Percentiles rank a stretch among this genome's conserved stretches.
These are phyloP conservation scores for Catharus minimus DNA, from an alignment of 2,113 vertebrate genomes.

Conservation along the genomic window DNA sequence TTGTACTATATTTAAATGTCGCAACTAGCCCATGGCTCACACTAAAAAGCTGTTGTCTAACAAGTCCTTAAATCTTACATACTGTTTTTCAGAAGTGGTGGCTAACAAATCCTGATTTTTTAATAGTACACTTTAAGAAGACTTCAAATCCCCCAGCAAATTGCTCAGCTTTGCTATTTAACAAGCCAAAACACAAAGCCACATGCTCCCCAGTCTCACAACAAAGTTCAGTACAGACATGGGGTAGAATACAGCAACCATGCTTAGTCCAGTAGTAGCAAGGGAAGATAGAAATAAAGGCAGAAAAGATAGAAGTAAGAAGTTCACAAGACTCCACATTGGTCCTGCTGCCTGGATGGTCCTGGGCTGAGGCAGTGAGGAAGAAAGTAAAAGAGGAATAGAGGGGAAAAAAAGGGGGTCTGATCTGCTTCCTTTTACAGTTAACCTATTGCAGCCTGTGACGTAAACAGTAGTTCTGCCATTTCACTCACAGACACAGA, in stretches of 20 bases:
- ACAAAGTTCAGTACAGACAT: neutral
- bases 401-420: neutral
- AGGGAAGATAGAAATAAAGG: neutral
- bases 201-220: neutral
- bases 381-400: neutral
- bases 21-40: neutral
- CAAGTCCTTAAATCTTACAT: neutral
- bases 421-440: neutral
- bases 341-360: neutral
- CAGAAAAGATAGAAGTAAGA: neutral
- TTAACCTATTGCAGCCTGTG: too few species aligned
- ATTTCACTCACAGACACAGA: neutral
- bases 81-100: neutral
- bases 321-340: neutral
- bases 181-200: neutral
- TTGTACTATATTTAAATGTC: neutral
- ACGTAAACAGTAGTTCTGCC: neutral
- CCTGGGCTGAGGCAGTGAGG: neutral
- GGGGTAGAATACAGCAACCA: neutral
- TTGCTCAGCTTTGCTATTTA: neutral
- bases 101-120: neutral
- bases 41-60: neutral
- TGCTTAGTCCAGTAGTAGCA: neutral
- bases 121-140: neutral
- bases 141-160: neutral